Base-by-base conservation (phyloP, 2,797 vertebrate species). In the Gadopsis marmoratus region DNA sequence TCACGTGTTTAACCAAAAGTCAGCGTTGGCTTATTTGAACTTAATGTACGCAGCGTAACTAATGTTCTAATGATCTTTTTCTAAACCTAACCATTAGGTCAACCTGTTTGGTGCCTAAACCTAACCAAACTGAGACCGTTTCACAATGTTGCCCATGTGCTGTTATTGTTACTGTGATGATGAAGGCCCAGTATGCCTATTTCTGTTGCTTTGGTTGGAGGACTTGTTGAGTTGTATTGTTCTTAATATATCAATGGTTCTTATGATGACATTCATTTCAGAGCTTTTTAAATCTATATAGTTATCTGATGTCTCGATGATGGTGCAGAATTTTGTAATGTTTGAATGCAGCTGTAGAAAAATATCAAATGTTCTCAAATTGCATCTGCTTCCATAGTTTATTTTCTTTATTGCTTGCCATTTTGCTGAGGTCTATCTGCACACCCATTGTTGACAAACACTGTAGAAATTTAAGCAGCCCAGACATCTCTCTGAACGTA, bases 401-500 rank as follows among this genome's bases (percentile, higher is more conserved):
- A 37, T 86, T 79, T 67, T 76, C 23, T 70, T 11, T 33, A 17
- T 82, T 37, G 45, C 16, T 0, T 76, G 67, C n/a, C 26, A 23
- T 74, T 66, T 71, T 19, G 14, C 66, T 67, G 53, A 62, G 50
- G 16, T 66, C 50, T 60, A 13, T 62, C 61, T 77, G 33, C 35
- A 54, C 53, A 54, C 12, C 55, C 33, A 33, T 29, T 73, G 56
- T 75, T 75, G 60, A 71, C 74, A 81, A 82, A 86, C 50, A 41
- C 82, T 33, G 48, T 37, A 47, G 41, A 45, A 77, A 85, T 82
- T 78, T 78, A 78, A 91, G 72, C 53, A 0, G 50, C n/a, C 63
- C 65, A 23, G 85, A 85, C 79, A 58, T 90, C 39, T 82, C 76
- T 67, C 60, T 82, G 75, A 91, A 76, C 23, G 7, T 29, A 80